Conservation (phyloP, 2,888 invertebrate species). For the Spisula solida region DNA sequence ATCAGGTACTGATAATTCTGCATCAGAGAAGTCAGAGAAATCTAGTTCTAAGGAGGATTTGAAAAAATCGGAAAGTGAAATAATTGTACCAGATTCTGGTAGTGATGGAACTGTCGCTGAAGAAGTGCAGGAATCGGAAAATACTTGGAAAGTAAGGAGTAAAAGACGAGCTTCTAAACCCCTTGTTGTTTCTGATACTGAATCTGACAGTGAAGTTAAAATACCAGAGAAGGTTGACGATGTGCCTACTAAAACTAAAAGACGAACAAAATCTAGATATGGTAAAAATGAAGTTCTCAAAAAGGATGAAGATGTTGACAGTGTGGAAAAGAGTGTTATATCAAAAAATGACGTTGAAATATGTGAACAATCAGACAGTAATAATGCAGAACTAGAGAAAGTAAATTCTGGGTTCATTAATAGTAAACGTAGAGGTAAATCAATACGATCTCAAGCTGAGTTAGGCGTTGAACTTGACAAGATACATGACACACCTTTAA, state of each 20-base stretch:
- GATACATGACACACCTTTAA: background rate
- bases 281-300: constrained; percentile 14
- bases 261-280: constrained; percentile 21
- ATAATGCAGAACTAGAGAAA: background rate
- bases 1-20: background rate
- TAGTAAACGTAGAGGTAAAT: constrained; percentile 28
- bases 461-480: background rate
- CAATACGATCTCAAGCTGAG: background rate
- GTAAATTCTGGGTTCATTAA: constrained; percentile 14
- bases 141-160: background rate
- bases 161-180: constrained; percentile 29
- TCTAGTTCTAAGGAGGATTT: constrained; percentile 17
- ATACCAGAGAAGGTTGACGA: background rate
- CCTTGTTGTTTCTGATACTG: background rate
- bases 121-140: background rate
- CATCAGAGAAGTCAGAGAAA: background rate
- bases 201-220: background rate
- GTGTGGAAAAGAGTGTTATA: background rate
- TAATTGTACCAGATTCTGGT: background rate
- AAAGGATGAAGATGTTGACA: background rate
- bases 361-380: background rate
- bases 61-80: background rate
- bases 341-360: background rate
- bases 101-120: background rate
- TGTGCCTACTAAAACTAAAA: background rate